Evolutionary conservation across 2,113 vertebrate species (phyloP).

Genomic region (Neoarius graeffei): DNA sequence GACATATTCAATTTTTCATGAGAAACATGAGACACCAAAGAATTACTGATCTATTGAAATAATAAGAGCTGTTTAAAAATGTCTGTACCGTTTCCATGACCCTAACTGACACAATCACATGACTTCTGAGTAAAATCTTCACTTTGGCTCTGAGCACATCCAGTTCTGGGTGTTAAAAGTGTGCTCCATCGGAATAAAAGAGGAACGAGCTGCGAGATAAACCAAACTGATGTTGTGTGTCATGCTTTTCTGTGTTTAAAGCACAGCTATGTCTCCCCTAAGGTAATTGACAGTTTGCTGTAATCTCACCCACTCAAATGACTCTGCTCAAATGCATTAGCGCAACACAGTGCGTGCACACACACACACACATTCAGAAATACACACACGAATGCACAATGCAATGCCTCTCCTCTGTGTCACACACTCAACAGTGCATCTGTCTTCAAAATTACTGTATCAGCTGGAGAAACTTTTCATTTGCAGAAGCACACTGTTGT

Average conservation of each 20-base stretch:
- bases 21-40: not conserved
- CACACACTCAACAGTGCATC: conserved; percentile 18
- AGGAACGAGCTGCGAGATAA: not conserved
- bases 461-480: conserved; percentile 18
- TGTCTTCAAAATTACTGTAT: conserved; percentile 21
- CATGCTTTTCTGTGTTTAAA: conserved; percentile 9
- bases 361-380: conserved; percentile 31
- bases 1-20: not conserved
- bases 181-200: not conserved
- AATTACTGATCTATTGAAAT: not conserved
- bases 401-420: conserved; percentile 13
- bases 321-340: not conserved
- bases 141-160: not conserved
- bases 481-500: not conserved
- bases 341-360: not conserved
- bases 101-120: not conserved
- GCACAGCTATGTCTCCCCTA: not conserved
- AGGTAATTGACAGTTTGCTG: conserved; percentile 33
- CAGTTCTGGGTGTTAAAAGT: not conserved
- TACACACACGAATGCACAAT: conserved; percentile 15
- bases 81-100: not conserved
- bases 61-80: not conserved
- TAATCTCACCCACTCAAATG: conserved; percentile 29
- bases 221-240: not conserved
- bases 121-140: not conserved